phyloP scores from a whole-genome alignment of 2,797 vertebrate genomes.

The Hephaestus fuliginosus region DNA sequence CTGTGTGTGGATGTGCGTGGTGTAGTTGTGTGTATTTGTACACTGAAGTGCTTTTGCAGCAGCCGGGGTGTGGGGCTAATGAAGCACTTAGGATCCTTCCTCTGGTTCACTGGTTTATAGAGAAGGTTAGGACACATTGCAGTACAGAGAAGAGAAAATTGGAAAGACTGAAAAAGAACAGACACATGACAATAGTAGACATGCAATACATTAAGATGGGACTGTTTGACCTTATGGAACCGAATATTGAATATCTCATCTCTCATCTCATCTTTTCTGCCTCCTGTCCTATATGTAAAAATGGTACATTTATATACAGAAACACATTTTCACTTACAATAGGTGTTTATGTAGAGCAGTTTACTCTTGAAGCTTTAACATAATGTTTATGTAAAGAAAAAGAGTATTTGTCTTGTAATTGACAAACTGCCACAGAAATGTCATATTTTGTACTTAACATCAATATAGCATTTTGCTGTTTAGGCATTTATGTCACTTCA shows the following conservation, averaged over 20 bases:
- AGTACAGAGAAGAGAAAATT: constrained; percentile 28
- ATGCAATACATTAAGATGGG: constrained; percentile 1
- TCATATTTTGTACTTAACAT: constrained; percentile 8
- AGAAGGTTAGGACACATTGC: constrained; percentile 49
- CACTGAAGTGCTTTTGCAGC: constrained; percentile 44
- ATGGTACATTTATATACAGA: neutral
- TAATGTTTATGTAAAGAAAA: constrained; percentile 1
- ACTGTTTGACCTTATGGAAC: neutral
- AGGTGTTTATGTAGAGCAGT: neutral
- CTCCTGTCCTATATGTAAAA: neutral
- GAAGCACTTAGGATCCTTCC: constrained; percentile 64
- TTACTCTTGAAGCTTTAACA: neutral
- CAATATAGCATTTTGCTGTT: constrained; percentile 31
- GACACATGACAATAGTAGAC: neutral
- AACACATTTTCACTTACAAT: neutral
- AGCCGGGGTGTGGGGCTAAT: constrained; percentile 68
- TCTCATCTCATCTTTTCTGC: neutral
- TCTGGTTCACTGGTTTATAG: constrained; percentile 57
- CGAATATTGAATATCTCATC: neutral
- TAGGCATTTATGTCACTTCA: constrained; percentile 21
- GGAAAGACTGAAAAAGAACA: constrained; percentile 3
- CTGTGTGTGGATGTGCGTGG: constrained; percentile 20
- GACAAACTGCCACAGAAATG: neutral
- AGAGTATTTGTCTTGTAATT: constrained; percentile 11
- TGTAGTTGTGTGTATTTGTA: constrained; percentile 49